Evolutionary conservation across 2,113 vertebrate genomes (phyloP), one percentile per base, ranked within the genome.

Genomic region (Accipiter cooperii): DNA sequence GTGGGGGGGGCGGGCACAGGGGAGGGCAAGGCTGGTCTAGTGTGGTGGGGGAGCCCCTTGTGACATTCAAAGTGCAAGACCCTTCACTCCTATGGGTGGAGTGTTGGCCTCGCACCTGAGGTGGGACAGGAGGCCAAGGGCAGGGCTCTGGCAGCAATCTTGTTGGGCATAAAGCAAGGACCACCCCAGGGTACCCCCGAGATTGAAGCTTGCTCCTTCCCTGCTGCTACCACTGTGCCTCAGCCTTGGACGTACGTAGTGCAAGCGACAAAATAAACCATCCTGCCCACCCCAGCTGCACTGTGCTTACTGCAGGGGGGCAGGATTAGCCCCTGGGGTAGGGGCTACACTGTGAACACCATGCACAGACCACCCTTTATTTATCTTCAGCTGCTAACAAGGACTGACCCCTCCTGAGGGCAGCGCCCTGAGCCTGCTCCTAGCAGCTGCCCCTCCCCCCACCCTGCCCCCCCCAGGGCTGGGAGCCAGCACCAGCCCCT

Each of bases 231-330:
- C 78, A 93, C 54, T n/a, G 58, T 95, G 91, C 86, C 51, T 95
- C 91, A 68, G 84, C 81, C 89, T 79, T 95, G 86, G 96, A 92
- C 5, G 1, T 94, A 92, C 3, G 1, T 94, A 94, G 78, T n/a
- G 57, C 64, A 82, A 96, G 63, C n/a, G 3, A 91, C 54, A 69
- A 64, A 97, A 97, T 97, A 97, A 97, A 97, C 25, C 19, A 76
- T 79, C 91, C 78, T 94, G 84, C 63, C 89, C 58, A 31, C 16
- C 29, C 25, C 6, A 36, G 61, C 84, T 38, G 58, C 57, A 44
- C 57, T 88, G 95, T 96, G 70, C 84, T 96, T 71, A 82, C 81
- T 96, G 65, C 47, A 18, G 60, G 34, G 22, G 42, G 34, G 8
- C 29, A 90, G 42, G 47, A 68, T 38, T 29, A 18, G 28, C 47